A percentile compares a stretch with the other conserved stretches of the same genome.
Evolutionary conservation across 1,140 invertebrate genomes (phyloP).

Genomic region (Plectrocnemia conspersa): DNA sequence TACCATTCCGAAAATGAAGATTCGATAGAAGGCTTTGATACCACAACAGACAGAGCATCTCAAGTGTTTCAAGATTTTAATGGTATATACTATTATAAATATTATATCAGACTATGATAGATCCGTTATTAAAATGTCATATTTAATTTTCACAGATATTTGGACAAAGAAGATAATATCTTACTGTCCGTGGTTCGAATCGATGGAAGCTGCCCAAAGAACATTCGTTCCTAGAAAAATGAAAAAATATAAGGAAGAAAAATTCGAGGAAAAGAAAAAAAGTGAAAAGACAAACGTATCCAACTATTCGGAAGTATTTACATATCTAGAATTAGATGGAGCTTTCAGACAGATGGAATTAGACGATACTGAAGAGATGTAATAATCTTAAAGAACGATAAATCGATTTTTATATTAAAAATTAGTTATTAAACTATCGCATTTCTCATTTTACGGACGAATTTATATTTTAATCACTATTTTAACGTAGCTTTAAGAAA

Average conservation of each 20-base stretch:
- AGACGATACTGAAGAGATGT: constrained; percentile 10
- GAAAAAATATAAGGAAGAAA: constrained; percentile 14
- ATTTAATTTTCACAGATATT: constrained; percentile 26
- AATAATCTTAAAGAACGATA: constrained; percentile 1
- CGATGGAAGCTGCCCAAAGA: constrained; percentile 20
- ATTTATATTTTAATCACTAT: too few relatives aligned
- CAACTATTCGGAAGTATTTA: constrained; percentile 26
- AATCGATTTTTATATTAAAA: too few relatives aligned
- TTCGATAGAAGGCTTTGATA: constrained; percentile 20
- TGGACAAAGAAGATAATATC: constrained; percentile 29
- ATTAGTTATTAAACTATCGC: too few relatives aligned
- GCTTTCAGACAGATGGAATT: constrained; percentile 26
- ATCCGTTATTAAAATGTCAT: neutral
- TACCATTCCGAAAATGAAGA: constrained; percentile 18
- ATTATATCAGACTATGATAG: neutral
- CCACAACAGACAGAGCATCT: constrained; percentile 19
- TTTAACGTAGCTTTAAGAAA: too few relatives aligned
- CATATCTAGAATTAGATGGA: constrained; percentile 23
- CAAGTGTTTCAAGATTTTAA: constrained; percentile 29
- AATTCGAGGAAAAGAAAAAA: constrained; percentile 1
- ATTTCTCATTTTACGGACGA: too few relatives aligned
- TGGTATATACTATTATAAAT: constrained; percentile 13
- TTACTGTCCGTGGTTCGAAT: constrained; percentile 28
- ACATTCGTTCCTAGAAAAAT: constrained; percentile 19
- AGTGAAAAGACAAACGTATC: constrained; percentile 13